Evolutionary conservation across 1,140 invertebrate genomes (phyloP).

Genomic region (Gerris buenoi): DNA sequence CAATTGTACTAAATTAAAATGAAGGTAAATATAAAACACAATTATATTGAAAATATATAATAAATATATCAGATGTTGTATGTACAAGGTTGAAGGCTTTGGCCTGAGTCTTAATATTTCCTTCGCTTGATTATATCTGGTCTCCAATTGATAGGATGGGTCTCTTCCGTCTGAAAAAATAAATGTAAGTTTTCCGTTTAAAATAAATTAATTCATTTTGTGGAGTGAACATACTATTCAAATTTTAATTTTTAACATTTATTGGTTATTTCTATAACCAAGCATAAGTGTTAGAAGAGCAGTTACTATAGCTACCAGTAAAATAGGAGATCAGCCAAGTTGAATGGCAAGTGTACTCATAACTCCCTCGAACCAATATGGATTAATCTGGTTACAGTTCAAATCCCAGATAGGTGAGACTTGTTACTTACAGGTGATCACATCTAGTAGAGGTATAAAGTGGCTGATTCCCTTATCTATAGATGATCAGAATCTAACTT

Average conservation of each 20-base stretch:
- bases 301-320: neutral
- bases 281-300: neutral
- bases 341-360: neutral
- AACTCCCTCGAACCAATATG: too few relatives aligned
- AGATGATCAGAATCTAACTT: too few relatives aligned
- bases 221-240: neutral
- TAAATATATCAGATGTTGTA: too few relatives aligned
- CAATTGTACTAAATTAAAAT: too few relatives aligned
- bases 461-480: too few relatives aligned
- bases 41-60: too few relatives aligned
- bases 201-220: neutral
- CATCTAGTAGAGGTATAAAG: too few relatives aligned
- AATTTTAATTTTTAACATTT: neutral
- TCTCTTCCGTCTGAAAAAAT: constrained; percentile 70
- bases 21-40: too few relatives aligned
- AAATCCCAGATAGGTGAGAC: too few relatives aligned
- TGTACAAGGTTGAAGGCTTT: too few relatives aligned
- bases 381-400: too few relatives aligned
- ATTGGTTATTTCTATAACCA: neutral
- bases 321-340: neutral
- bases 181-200: neutral
- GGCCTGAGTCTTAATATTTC: constrained; percentile 55
- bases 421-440: too few relatives aligned
- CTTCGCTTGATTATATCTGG: constrained; percentile 84
- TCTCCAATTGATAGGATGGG: constrained; percentile 91